Evolutionary conservation across 1,140 invertebrate species (phyloP).

Genomic region (Calephelis nemesis): DNA sequence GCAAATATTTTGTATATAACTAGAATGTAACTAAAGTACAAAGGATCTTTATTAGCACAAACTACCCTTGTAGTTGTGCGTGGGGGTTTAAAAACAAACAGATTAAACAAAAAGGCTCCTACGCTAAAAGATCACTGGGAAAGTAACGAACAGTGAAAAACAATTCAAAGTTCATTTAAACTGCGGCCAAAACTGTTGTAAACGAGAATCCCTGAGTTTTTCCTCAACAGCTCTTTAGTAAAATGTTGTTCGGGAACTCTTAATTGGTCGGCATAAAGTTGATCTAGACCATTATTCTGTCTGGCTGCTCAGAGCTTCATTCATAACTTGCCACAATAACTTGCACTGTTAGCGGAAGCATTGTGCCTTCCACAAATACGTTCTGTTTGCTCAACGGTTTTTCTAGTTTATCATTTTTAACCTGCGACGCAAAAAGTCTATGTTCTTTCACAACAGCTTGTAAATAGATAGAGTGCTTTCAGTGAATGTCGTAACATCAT

Average conservation of each 20-base stretch:
- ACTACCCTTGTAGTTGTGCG: slow-evolving; percentile 8
- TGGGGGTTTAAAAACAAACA: slow-evolving; percentile 15
- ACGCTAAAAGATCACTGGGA: slow-evolving; percentile 9
- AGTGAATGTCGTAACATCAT: too few relatives aligned
- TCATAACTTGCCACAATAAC: slow-evolving; percentile 18
- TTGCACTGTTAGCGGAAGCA: slow-evolving; percentile 15
- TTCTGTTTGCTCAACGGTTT: slow-evolving; percentile 13
- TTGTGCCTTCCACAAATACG: slow-evolving; percentile 7
- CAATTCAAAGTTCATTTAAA: slow-evolving; percentile 15
- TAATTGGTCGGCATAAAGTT: slow-evolving; percentile 16
- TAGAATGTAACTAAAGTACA: too few relatives aligned
- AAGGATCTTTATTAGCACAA: too few relatives aligned
- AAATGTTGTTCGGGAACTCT: slow-evolving; percentile 18
- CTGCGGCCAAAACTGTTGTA: slow-evolving; percentile 12
- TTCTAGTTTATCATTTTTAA: slow-evolving; percentile 7
- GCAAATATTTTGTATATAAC: too few relatives aligned
- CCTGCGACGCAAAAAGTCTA: not conserved
- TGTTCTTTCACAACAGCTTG: not conserved
- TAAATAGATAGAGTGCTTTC: too few relatives aligned
- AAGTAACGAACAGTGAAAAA: slow-evolving; percentile 16
- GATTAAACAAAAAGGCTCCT: slow-evolving; percentile 9
- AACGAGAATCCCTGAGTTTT: slow-evolving; percentile 13
- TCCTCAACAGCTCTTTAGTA: slow-evolving; percentile 15
- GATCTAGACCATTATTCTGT: slow-evolving; percentile 20
- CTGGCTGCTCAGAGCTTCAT: slow-evolving; percentile 15